Base-by-base conservation (phyloP, 2,113 vertebrate species). In the Ciconia stormi region DNA sequence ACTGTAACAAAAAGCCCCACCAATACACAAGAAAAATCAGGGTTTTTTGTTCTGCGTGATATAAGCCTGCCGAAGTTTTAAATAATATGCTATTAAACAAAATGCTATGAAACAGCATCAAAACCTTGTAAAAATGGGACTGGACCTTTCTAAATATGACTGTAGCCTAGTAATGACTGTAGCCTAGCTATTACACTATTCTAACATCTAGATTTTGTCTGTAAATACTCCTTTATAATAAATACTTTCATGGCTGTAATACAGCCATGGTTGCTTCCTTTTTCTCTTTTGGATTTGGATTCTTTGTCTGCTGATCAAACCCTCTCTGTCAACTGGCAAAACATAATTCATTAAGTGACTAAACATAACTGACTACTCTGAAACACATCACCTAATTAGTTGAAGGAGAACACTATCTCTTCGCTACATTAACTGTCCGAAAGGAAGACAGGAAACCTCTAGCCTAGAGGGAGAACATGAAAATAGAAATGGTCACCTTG, bases 1-100 rank as follows among this genome's bases (percentile, higher is more conserved):
- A 61, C 84, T 87, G 49, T 55, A 96, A 95, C 90, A 97, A 93
- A 96, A 95, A 97, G 87, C 80, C 93, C 92, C 82, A 80, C 74
- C 46, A 66, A 82, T 20, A 78, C 26, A 73, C 53, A 78, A 44
- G 81, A 86, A 90, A 97, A 93, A 78, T n/a, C 42, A 18, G 79
- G 90, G 63, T 38, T 34, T 80, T 80, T 82, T 49, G 19, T 95
- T 91, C 65, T 44, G 14, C 1, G 8, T 25, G 47, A 72, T 69
- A 74, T 27, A 47, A 91, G 44, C 78, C 62, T 77, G 65, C 7
- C 1, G 0, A 93, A 87, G 73, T 81, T 88, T 73, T 59, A 59
- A 82, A 65, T 44, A 71, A 44, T 55, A 50, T 23, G 55, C 29
- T 82, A 19, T 67, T 78, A 55, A 95, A 78, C 44, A 84, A 82